phyloP scores from a whole-genome alignment of 2,888 invertebrate species.

The Anthophora plumipes region DNA sequence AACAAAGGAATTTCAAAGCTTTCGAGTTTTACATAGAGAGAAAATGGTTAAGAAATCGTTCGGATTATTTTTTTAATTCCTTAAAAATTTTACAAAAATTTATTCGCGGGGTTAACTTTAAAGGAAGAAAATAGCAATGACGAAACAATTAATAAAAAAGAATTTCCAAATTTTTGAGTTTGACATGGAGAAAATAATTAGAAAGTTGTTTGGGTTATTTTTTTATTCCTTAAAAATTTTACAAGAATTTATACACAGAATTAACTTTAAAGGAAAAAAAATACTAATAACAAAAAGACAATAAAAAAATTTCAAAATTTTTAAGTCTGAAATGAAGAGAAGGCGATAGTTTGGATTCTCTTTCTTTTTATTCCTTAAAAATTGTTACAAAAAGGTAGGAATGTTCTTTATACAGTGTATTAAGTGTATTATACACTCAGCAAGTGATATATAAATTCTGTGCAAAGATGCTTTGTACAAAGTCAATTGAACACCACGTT shows the following conservation, averaged over 20 bases:
- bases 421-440: neutral
- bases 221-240: neutral
- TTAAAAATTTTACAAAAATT: conserved; percentile 13
- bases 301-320: no score
- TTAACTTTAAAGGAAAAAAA: no score
- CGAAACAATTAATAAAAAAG: no score
- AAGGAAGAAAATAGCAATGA: no score
- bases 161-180: no score
- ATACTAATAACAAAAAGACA: no score
- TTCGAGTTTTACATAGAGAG: no score
- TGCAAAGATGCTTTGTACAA: neutral
- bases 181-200: neutral
- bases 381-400: neutral
- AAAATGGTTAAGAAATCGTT: neutral
- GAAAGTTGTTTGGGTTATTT: neutral
- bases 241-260: no score
- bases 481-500: neutral
- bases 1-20: no score
- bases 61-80: neutral
- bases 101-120: no score
- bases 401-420: no score
- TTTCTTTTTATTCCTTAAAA: neutral
- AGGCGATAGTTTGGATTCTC: neutral
- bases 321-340: neutral
- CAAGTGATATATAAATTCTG: neutral